Base-by-base conservation (phyloP, 2,113 vertebrate genomes). In the Ascaphus truei region DNA sequence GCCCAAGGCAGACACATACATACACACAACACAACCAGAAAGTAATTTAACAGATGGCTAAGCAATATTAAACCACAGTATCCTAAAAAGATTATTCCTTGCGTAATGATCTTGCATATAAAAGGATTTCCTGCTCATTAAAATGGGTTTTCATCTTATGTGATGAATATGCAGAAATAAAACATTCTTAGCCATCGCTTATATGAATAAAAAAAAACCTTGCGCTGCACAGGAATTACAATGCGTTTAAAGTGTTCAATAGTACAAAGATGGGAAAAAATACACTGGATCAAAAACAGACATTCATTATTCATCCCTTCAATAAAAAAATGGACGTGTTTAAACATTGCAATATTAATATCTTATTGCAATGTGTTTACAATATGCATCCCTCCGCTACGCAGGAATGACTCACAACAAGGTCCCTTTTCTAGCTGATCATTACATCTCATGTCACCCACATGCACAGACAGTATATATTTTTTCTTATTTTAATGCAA, bases 11-110 rank as follows among this genome's bases (percentile, higher is more conserved):
- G 82, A 81, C 47, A 56, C 73, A 67, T 74, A 81, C 66, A 73
- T 47, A 73, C 62, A 75, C 56, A 64, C 25, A 62, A 74, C 60
- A 66, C 45, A 80, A 75, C 48, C 67, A 77, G 65, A 73, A 81
- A 90, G 82, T 83, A 81, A 82, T 85, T 82, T 87, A 87, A 85
- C 89, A 90, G 84, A 88, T 90, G 84, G 76, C 76, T 79, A 56
- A 66, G 72, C 76, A 78, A 77, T 76, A 75, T 79, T 77, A 80
- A 81, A 83, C 74, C 78, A 83, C 76, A 72, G 3, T 71, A 74
- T 79, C 77, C 81, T 77, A 72, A 79, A 83, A 83, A 84, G n/a
- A 72, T 33, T 71, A 75, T 78, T 79, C 72, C 68, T 60, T 80
- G 66, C 62, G 76, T 80, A 79, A 81, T 79, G 71, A 86, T 76